These are phyloP conservation scores for Calliphora vicina DNA, from an alignment of 1,140 invertebrate species.

Conservation along the genomic window DNA sequence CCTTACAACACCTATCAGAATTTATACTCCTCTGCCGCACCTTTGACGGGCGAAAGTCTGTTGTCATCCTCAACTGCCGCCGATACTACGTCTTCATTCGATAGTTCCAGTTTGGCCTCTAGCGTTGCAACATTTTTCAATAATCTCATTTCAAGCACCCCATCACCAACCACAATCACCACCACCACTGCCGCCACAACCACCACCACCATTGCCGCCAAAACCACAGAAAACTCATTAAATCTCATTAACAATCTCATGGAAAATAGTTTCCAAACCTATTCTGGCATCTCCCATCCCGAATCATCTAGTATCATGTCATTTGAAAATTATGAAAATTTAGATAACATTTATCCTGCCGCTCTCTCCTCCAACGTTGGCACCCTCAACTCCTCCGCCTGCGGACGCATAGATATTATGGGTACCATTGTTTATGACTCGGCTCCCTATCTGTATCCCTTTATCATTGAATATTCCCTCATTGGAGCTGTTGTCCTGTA, in stretches of 20 bases:
- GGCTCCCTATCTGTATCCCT: slow-evolving; percentile 92
- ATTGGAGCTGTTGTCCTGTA: slow-evolving; percentile 97
- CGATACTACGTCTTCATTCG: slow-evolving; percentile 3
- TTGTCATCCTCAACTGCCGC: slow-evolving; percentile 43
- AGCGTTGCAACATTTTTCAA: slow-evolving; percentile 47
- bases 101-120: slow-evolving; percentile 38
- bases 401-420: slow-evolving; percentile 89
- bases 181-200: slow-evolving; percentile 63
- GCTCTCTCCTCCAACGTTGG: slow-evolving; percentile 69
- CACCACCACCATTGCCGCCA: slow-evolving; percentile 59
- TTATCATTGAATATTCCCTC: slow-evolving; percentile 96
- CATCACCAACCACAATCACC: slow-evolving; percentile 50
- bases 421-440: slow-evolving; percentile 90
- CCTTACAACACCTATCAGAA: slow-evolving; percentile 51
- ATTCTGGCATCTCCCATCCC: slow-evolving; percentile 62
- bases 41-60: slow-evolving; percentile 35
- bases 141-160: slow-evolving; percentile 38
- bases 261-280: slow-evolving; percentile 61
- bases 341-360: slow-evolving; percentile 70
- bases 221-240: slow-evolving; percentile 64
- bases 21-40: slow-evolving; percentile 48
- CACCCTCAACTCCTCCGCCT: slow-evolving; percentile 67
- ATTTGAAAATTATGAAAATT: slow-evolving; percentile 68
- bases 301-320: slow-evolving; percentile 57
- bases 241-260: slow-evolving; percentile 61